Evolutionary conservation across 1,140 invertebrate species (phyloP).

Genomic region (Oedothorax gibbosus): DNA sequence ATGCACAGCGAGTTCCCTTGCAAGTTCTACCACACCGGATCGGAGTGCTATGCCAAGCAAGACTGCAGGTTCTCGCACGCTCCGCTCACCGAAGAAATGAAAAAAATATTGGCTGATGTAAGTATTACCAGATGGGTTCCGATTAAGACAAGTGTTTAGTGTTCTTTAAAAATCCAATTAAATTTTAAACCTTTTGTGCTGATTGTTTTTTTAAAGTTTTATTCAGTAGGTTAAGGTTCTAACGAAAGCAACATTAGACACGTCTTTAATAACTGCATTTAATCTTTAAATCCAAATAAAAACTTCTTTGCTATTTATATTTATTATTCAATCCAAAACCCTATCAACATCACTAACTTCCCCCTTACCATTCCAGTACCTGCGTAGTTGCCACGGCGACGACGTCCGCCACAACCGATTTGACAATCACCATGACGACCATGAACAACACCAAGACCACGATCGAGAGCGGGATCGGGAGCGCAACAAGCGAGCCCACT

Average conservation of each 20-base stretch:
- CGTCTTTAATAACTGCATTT: no score
- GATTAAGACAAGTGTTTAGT: background rate
- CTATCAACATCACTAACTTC: no score
- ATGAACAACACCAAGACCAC: background rate
- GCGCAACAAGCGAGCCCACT: background rate
- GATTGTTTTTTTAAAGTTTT: no score
- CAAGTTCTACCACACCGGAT: slow-evolving; percentile 94
- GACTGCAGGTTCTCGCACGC: slow-evolving; percentile 94
- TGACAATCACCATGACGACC: slow-evolving; percentile 7
- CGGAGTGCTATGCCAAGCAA: slow-evolving; percentile 82
- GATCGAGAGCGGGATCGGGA: background rate
- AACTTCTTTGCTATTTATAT: no score
- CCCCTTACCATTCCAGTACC: slow-evolving; percentile 33
- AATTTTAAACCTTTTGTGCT: background rate
- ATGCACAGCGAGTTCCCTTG: slow-evolving; percentile 98
- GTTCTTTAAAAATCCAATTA: background rate
- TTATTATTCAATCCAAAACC: no score
- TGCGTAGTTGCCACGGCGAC: slow-evolving; percentile 32
- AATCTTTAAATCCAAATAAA: no score
- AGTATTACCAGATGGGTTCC: slow-evolving; percentile 24
- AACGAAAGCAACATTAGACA: no score
- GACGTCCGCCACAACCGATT: background rate
- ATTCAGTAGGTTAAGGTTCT: no score
- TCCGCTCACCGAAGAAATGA: slow-evolving; percentile 80
- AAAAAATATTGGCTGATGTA: slow-evolving; percentile 75